Evolutionary conservation across 2,797 vertebrate species (phyloP).

Genomic region (Chelon labrosus): DNA sequence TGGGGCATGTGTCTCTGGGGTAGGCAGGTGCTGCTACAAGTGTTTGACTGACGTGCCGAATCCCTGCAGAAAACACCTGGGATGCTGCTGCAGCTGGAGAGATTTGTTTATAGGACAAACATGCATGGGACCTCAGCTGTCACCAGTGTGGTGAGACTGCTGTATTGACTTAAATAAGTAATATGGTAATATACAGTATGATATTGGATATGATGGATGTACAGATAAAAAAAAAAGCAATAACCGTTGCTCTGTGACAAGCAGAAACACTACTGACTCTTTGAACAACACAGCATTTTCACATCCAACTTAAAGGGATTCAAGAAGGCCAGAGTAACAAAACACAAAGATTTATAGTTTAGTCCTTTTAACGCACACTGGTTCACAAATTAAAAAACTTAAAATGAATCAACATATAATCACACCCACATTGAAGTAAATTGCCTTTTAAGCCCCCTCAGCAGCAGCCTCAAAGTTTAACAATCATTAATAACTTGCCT

Average conservation of each 20-base stretch:
- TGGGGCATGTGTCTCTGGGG: constrained; percentile 55
- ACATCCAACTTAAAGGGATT: neutral
- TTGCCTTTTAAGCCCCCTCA: neutral
- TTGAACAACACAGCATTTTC: neutral
- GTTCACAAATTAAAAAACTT: neutral
- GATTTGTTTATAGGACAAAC: constrained; percentile 52
- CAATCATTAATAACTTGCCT: constrained; percentile 10
- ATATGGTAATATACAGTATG: neutral
- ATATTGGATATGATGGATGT: neutral
- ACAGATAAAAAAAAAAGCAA: neutral
- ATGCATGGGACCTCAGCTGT: constrained; percentile 22
- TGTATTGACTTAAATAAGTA: constrained; percentile 3
- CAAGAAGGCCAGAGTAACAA: neutral
- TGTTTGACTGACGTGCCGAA: constrained; percentile 64
- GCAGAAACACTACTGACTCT: neutral
- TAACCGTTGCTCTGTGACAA: neutral
- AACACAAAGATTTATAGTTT: neutral
- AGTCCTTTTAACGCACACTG: neutral
- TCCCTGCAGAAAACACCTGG: constrained; percentile 74
- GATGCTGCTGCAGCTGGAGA: constrained; percentile 58
- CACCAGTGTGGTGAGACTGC: neutral
- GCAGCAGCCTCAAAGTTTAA: constrained; percentile 23
- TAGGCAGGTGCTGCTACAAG: constrained; percentile 65
- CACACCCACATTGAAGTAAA: neutral
- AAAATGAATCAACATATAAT: neutral